These are phyloP conservation scores for Nothoprocta perdicaria DNA, from an alignment of 2,113 vertebrate genomes.

Conservation along the genomic window DNA sequence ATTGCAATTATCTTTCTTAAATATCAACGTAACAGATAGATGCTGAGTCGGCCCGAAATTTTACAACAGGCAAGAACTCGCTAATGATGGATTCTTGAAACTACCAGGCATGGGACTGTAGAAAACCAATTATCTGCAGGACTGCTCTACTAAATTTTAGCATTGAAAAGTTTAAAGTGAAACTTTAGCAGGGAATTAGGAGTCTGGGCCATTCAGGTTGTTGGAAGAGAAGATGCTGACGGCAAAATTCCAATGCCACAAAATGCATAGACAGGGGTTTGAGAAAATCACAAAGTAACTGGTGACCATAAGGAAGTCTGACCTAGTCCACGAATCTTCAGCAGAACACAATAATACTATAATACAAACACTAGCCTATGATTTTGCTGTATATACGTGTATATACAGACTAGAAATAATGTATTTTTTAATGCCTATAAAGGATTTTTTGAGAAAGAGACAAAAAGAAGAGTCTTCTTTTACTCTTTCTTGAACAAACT, in stretches of 20 bases:
- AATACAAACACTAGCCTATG: background rate
- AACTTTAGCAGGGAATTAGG: background rate
- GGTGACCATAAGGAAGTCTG: background rate
- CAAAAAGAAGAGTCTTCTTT: background rate
- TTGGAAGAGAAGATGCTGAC: background rate
- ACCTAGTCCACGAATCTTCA: background rate
- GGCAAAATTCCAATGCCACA: background rate
- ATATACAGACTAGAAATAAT: background rate
- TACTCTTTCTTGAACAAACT: background rate
- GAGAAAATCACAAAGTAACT: background rate
- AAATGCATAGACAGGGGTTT: background rate
- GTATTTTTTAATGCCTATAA: background rate
- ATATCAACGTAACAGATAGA: background rate
- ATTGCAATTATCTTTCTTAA: constrained; percentile 31
- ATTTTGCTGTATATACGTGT: no score
- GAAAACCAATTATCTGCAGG: background rate
- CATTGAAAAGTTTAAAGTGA: background rate
- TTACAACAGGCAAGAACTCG: constrained; percentile 17
- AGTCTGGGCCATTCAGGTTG: background rate
- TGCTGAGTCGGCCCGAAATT: constrained; percentile 10
- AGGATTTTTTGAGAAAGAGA: background rate
- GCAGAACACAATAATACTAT: background rate
- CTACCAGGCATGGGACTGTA: background rate
- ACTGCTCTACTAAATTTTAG: background rate
- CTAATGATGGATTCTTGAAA: constrained; percentile 26